These are phyloP conservation scores for Melitaea athalia DNA, from an alignment of 2,888 invertebrate species.

Conservation along the genomic window DNA sequence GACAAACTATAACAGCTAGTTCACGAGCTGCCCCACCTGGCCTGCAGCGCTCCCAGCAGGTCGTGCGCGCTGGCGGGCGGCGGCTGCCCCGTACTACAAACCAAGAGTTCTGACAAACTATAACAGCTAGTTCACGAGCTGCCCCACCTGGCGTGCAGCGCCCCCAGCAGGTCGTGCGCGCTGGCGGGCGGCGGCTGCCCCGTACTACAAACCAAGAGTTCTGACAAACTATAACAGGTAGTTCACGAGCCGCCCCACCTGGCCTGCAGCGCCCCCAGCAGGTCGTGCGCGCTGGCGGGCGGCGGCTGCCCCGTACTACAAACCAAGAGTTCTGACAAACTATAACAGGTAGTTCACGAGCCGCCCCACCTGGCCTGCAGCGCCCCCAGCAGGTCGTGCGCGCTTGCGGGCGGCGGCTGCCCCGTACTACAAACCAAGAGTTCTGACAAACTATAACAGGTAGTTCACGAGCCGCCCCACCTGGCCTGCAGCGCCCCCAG, in stretches of 20 bases:
- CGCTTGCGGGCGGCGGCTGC: slow-evolving; percentile 49
- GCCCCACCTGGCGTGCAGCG: slow-evolving; percentile 55
- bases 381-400: slow-evolving; percentile 56
- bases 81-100: too few relatives aligned
- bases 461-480: slow-evolving; percentile 41
- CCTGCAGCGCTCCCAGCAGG: slow-evolving; percentile 55
- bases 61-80: slow-evolving; percentile 54
- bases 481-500: slow-evolving; percentile 56
- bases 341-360: too few relatives aligned
- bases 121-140: too few relatives aligned
- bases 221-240: too few relatives aligned
- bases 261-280: slow-evolving; percentile 55
- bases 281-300: slow-evolving; percentile 53
- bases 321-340: too few relatives aligned
- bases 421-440: too few relatives aligned
- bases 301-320: slow-evolving; percentile 46
- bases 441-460: too few relatives aligned
- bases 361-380: slow-evolving; percentile 54
- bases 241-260: slow-evolving; percentile 48
- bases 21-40: slow-evolving; percentile 49
- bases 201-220: too few relatives aligned
- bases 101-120: too few relatives aligned
- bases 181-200: slow-evolving; percentile 49
- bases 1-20: too few relatives aligned
- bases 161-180: slow-evolving; percentile 55